Conservation (phyloP, 2,888 invertebrate species). For the Acronicta psi region DNA sequence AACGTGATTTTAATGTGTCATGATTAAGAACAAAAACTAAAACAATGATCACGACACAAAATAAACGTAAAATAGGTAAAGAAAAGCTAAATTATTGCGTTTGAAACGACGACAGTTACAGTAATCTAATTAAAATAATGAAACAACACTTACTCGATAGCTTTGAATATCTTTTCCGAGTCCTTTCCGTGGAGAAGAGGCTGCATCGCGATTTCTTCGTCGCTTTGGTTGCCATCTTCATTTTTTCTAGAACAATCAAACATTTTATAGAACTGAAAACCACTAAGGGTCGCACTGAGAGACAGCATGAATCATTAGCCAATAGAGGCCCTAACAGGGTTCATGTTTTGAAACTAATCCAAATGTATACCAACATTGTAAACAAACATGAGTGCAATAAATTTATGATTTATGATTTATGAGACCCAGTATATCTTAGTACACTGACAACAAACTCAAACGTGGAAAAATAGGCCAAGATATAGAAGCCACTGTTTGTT, state of each 20-base stretch:
- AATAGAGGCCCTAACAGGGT: no score
- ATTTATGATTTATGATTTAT: no score
- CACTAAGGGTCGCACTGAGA: no score
- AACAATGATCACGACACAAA: constrained; percentile 66
- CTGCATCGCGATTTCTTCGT: constrained; percentile 94
- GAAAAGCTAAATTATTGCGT: constrained; percentile 35
- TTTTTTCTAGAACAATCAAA: constrained; percentile 67
- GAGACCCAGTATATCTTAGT: no score
- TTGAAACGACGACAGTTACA: constrained; percentile 23
- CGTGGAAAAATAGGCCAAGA: no score
- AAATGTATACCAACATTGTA: no score
- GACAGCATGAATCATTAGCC: no score
- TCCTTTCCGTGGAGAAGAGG: constrained; percentile 91
- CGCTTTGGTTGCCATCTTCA: constrained; percentile 86
- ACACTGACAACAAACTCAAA: no score
- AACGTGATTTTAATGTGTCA: constrained; percentile 80
- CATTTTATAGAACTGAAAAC: neutral
- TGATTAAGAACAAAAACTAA: constrained; percentile 69
- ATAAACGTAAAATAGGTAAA: constrained; percentile 46
- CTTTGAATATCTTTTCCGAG: constrained; percentile 90
- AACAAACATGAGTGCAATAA: no score
- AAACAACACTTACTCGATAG: constrained; percentile 90
- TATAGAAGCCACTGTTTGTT: no score
- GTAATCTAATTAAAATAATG: neutral
- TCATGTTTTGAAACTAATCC: no score